These are phyloP conservation scores for Diorhabda elongata DNA, from an alignment of 1,140 invertebrate species.

Conservation along the genomic window DNA sequence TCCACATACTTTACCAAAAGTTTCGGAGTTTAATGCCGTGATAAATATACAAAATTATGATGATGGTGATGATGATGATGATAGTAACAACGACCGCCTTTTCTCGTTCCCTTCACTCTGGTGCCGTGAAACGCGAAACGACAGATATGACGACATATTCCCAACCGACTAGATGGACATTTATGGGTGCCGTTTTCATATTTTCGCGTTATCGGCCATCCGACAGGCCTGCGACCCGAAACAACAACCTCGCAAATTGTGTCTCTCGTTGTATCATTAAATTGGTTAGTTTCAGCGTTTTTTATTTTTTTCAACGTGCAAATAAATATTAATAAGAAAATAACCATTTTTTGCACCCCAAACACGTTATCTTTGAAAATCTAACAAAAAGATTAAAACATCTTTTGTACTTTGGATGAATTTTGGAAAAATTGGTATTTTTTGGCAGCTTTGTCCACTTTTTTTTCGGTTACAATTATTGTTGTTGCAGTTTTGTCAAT, in stretches of 20 bases:
- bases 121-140: neutral
- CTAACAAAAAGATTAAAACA: too few relatives aligned
- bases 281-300: neutral
- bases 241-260: neutral
- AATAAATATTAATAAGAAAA: neutral
- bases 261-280: neutral
- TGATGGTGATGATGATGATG: neutral
- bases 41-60: constrained; percentile 1
- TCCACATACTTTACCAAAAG: neutral
- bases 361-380: too few relatives aligned
- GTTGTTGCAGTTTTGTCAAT: too few relatives aligned
- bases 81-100: too few relatives aligned
- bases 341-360: too few relatives aligned
- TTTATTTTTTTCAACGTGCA: neutral
- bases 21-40: neutral
- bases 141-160: neutral
- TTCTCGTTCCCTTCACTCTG: neutral
- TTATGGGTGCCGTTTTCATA: neutral
- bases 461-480: too few relatives aligned
- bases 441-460: too few relatives aligned
- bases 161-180: constrained; percentile 1
- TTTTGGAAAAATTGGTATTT: too few relatives aligned
- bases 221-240: neutral
- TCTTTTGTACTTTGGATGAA: too few relatives aligned
- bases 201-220: neutral